These are phyloP conservation scores for Sminthurinus aureus DNA, from an alignment of 2,888 invertebrate genomes.

Conservation along the genomic window DNA sequence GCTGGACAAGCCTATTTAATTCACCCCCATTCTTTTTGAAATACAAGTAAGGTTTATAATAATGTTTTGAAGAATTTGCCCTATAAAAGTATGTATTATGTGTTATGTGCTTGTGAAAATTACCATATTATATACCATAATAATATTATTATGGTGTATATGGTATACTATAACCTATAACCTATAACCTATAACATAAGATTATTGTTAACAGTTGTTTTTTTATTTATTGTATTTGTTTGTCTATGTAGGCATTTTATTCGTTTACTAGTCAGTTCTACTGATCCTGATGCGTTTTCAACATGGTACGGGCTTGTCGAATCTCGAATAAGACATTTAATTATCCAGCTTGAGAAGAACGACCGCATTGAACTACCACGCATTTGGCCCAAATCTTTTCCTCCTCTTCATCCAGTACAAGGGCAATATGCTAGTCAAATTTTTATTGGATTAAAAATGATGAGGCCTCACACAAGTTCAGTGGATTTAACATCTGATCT, in stretches of 20 bases:
- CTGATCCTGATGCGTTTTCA: conserved; percentile 83
- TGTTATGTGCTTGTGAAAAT: too few relatives aligned
- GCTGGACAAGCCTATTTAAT: too few relatives aligned
- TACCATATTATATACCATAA: too few relatives aligned
- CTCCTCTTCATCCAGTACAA: conserved; percentile 63
- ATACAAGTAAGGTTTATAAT: conserved; percentile 81
- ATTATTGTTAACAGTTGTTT: conserved; percentile 16
- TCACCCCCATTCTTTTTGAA: conserved; percentile 77
- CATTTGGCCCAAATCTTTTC: conserved; percentile 91
- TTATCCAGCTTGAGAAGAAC: conserved; percentile 90
- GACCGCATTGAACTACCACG: conserved; percentile 91
- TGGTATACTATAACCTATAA: too few relatives aligned
- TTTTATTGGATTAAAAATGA: conserved; percentile 97
- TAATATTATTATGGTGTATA: too few relatives aligned
- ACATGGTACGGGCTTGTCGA: conserved; percentile 98
- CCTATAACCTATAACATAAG: background rate
- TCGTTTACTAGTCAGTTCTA: conserved; percentile 84
- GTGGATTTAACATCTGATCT: conserved; percentile 95
- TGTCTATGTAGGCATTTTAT: conserved; percentile 82
- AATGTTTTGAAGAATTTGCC: too few relatives aligned
- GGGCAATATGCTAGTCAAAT: conserved; percentile 66
- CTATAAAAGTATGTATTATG: background rate
- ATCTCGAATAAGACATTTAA: conserved; percentile 92
- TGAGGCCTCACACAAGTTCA: conserved; percentile 80
- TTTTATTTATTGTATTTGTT: background rate